Base-by-base conservation (phyloP, 1,140 invertebrate genomes). In the Panagrolaimus sp. region DNA sequence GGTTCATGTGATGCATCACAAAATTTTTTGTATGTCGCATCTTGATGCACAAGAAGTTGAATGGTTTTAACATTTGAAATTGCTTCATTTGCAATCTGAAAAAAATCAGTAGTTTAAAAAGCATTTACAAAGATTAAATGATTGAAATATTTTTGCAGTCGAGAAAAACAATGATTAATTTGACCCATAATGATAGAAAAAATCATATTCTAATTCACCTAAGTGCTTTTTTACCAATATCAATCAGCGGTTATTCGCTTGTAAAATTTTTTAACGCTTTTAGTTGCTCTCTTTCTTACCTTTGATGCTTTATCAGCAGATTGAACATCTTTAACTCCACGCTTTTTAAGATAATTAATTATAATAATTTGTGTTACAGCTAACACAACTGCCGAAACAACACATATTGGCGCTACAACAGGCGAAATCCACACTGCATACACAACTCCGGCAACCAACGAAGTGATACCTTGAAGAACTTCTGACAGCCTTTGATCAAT, bases 71-170 rank as follows among this genome's bases (percentile, higher is more conserved):
- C 62, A 23, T 43, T 43, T 16, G 9, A 9, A 14, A 63, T 63
- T n/a, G 27, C 27, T 63, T 63, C 62, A 63, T 20, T 63, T 43
- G 62, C 62, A 14, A 63, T 27, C 51, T 57, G 14, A 20, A 57
- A 57, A 27, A 14, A 20, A 11, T 11, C 5, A 9, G 25, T 57
- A 25, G n/a, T n/a, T n/a, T n/a, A n/a, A n/a, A n/a, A n/a, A n/a
- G n/a, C n/a, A n/a, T n/a, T n/a, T n/a, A n/a, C n/a, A n/a, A n/a
- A n/a, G n/a, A n/a, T n/a, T n/a, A n/a, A n/a, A n/a, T n/a, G n/a
- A n/a, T n/a, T n/a, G n/a, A n/a, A n/a, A n/a, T n/a, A n/a, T n/a
- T n/a, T n/a, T n/a, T n/a, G n/a, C n/a, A n/a, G n/a, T n/a, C n/a
- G n/a, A n/a, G n/a, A n/a, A n/a, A n/a, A n/a, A n/a, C n/a, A n/a